Conservation (phyloP, 1,140 invertebrate species). For the Drosophila pachea region DNA sequence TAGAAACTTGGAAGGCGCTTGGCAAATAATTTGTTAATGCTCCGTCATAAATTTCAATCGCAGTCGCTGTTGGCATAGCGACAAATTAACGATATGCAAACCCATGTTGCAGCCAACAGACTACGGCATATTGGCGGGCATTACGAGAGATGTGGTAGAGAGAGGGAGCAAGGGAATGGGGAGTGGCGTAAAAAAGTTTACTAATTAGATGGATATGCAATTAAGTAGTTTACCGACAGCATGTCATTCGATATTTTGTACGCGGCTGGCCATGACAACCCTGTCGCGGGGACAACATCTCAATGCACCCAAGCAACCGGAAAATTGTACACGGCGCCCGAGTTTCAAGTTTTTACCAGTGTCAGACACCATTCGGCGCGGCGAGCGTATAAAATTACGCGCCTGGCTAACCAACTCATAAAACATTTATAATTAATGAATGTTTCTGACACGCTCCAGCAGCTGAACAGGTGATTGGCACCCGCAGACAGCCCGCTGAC, state of each 20-base stretch:
- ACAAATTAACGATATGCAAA: conserved; percentile 53
- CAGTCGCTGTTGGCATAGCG: conserved; percentile 18
- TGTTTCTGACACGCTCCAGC: conserved; percentile 28
- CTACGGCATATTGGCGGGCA: too few species aligned
- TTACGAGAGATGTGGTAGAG: too few species aligned
- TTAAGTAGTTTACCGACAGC: conserved; percentile 66
- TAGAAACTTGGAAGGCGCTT: conserved; percentile 1
- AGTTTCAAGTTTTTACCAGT: conserved; percentile 2
- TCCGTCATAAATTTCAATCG: conserved; percentile 3
- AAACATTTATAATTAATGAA: conserved; percentile 43
- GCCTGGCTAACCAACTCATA: conserved; percentile 27
- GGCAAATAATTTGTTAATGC: conserved; percentile 28
- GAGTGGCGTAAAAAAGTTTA: conserved; percentile 20
- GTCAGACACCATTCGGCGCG: neutral
- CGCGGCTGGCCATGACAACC: conserved; percentile 21
- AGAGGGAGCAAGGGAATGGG: too few species aligned
- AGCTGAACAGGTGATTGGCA: conserved; percentile 30
- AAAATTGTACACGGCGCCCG: conserved; percentile 24
- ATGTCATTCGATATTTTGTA: conserved; percentile 61
- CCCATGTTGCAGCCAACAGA: neutral
- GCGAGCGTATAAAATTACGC: conserved; percentile 11
- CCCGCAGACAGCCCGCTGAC: conserved; percentile 11
- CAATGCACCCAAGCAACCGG: conserved; percentile 32
- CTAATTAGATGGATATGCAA: conserved; percentile 70
- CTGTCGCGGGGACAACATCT: conserved; percentile 22